A percentile compares a stretch with the other conserved stretches of the same genome.
Evolutionary conservation across 2,797 vertebrate species (phyloP).

Genomic region (Scolopax rusticola): DNA sequence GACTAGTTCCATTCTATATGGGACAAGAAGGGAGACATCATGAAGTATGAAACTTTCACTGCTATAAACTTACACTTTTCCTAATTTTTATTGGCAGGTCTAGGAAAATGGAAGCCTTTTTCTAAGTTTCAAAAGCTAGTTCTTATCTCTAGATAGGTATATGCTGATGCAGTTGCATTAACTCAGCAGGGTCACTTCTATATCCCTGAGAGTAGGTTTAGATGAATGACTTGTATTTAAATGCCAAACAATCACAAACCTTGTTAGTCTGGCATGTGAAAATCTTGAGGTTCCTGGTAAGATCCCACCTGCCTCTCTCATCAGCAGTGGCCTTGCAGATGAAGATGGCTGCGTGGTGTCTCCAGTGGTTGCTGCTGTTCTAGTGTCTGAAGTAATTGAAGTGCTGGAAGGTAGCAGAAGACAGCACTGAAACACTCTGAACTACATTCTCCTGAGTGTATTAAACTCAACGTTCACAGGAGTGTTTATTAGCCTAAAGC

Average conservation of each 20-base stretch:
- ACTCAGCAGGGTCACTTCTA: background rate
- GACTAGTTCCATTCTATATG: background rate
- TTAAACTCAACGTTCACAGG: background rate
- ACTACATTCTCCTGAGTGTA: background rate
- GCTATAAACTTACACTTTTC: background rate
- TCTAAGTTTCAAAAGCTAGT: background rate
- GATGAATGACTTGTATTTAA: background rate
- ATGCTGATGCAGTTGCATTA: background rate
- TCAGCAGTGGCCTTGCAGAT: background rate
- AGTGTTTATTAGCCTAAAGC: background rate
- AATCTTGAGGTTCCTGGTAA: background rate
- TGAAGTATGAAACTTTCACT: background rate
- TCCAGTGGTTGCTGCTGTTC: background rate
- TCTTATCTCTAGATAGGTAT: background rate
- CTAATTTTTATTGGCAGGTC: background rate
- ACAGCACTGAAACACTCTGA: background rate
- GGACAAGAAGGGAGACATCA: background rate
- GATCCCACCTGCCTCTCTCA: background rate
- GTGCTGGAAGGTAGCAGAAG: background rate
- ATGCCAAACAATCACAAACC: background rate
- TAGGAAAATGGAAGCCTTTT: background rate
- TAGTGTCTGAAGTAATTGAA: background rate
- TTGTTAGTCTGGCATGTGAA: background rate
- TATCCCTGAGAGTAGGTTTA: background rate
- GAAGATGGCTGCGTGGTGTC: background rate